phyloP scores from a whole-genome alignment of 1,140 invertebrate genomes.

The Hetaerina americana region DNA sequence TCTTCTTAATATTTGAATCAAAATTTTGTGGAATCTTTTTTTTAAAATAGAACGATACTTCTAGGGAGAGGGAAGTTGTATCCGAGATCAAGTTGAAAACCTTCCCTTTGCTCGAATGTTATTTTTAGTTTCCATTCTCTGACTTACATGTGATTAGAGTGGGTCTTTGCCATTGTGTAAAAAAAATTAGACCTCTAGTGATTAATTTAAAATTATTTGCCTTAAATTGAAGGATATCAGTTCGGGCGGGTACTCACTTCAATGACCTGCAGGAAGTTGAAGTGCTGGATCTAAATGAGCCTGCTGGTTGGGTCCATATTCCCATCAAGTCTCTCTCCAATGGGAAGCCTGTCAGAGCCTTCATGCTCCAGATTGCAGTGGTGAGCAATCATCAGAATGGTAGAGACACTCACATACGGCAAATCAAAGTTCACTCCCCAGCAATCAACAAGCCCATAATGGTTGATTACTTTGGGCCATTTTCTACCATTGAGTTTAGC shows the following conservation, averaged over 20 bases:
- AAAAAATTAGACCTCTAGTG: no score
- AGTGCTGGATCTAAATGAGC: constrained; percentile 86
- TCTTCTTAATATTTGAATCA: no score
- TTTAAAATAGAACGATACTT: no score
- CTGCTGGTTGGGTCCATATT: constrained; percentile 89
- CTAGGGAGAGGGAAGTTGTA: no score
- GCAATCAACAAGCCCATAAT: constrained; percentile 63
- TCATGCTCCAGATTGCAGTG: constrained; percentile 94
- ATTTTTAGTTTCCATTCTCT: no score
- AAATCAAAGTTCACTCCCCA: constrained; percentile 92
- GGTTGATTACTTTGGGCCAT: constrained; percentile 57
- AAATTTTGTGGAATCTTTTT: no score
- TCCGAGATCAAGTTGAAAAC: no score
- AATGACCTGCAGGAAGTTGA: constrained; percentile 97
- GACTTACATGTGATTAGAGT: no score
- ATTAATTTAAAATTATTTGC: background rate
- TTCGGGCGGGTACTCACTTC: constrained; percentile 89
- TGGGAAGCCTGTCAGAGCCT: constrained; percentile 78
- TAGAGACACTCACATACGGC: constrained; percentile 91
- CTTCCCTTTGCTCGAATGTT: no score
- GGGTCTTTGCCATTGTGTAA: no score
- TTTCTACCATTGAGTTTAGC: constrained; percentile 67
- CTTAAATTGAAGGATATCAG: constrained; percentile 59
- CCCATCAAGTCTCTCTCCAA: constrained; percentile 73
- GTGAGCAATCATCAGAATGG: constrained; percentile 98